A percentile compares a stretch with the other conserved stretches of the same genome.
Evolutionary conservation across 2,797 vertebrate species (phyloP).

Genomic region (Enoplosus armatus): DNA sequence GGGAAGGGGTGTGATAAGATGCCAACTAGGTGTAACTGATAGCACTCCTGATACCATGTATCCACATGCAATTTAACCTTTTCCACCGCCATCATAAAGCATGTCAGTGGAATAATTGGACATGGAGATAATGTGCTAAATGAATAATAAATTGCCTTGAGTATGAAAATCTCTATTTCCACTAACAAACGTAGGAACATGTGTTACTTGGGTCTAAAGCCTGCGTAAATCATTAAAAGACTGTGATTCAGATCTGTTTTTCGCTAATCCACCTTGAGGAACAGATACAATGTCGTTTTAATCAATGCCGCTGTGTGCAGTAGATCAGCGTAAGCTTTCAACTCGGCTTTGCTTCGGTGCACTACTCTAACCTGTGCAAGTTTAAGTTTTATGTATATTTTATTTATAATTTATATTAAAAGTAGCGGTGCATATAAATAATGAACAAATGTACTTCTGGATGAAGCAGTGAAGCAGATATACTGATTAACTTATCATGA

Average conservation of each 20-base stretch:
- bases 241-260: neutral
- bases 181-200: constrained; percentile 7
- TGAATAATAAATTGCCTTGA: constrained; percentile 51
- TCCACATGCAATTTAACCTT: constrained; percentile 81
- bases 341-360: neutral
- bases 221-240: neutral
- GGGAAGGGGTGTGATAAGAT: constrained; percentile 86
- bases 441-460: neutral
- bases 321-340: neutral
- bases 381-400: neutral
- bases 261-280: constrained; percentile 8
- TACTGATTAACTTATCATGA: neutral
- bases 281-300: neutral
- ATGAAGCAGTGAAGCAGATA: neutral
- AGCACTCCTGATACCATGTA: constrained; percentile 85
- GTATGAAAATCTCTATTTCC: constrained; percentile 32
- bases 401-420: neutral
- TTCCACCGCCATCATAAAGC: constrained; percentile 62
- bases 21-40: constrained; percentile 89
- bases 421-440: too few relatives aligned
- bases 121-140: constrained; percentile 57
- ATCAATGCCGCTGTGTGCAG: neutral
- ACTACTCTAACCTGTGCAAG: neutral
- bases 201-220: neutral
- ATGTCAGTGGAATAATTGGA: constrained; percentile 68